phyloP scores from a whole-genome alignment of 2,113 vertebrate genomes.

The Calidris pugnax region DNA sequence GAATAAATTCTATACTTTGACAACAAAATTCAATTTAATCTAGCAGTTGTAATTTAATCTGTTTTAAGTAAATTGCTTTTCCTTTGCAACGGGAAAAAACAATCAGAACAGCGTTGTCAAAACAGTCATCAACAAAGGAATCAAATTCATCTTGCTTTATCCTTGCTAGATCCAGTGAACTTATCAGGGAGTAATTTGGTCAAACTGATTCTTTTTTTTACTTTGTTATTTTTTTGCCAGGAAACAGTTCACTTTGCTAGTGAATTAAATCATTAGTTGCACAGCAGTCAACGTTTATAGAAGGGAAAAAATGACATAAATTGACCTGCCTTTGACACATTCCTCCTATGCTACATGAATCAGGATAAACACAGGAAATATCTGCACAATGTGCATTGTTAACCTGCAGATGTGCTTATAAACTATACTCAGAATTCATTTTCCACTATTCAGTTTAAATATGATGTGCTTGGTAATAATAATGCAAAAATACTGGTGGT shows the following conservation, averaged over 20 bases:
- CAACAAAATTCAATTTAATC: conserved; percentile 18
- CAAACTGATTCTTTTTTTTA: background rate
- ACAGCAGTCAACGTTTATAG: background rate
- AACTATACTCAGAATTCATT: conserved; percentile 11
- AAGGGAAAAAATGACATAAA: conserved; percentile 34
- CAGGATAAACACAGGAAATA: conserved; percentile 55
- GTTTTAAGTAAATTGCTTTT: conserved; percentile 32
- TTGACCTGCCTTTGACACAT: conserved; percentile 35
- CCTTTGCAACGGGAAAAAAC: background rate
- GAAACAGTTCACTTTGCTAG: conserved; percentile 21
- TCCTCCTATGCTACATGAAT: background rate
- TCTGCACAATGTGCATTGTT: conserved; percentile 51
- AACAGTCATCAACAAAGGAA: conserved; percentile 1
- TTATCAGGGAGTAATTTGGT: background rate
- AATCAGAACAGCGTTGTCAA: background rate
- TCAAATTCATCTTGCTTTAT: background rate
- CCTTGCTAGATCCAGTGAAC: background rate
- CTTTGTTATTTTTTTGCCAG: background rate
- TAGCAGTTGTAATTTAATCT: background rate
- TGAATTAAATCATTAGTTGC: conserved; percentile 30
- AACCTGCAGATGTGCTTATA: conserved; percentile 22
- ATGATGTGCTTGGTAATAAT: background rate
- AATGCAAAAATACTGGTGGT: background rate
- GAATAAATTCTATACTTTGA: background rate
- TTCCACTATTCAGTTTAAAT: conserved; percentile 23